Evolutionary conservation across 2,888 invertebrate species (phyloP).

Genomic region (Euplagia quadripunctaria): DNA sequence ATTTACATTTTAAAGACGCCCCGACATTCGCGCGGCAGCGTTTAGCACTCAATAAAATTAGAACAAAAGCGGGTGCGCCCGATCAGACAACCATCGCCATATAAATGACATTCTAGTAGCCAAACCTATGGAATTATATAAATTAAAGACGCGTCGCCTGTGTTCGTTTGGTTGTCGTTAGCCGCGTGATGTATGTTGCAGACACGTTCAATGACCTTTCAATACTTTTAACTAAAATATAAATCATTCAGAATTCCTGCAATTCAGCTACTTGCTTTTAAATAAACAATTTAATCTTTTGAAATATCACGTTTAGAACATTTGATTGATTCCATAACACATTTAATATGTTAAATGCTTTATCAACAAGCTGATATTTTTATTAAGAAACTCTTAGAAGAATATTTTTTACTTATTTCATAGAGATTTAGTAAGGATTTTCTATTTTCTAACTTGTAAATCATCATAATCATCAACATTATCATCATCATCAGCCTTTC

Average conservation of each 20-base stretch:
- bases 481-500: no score
- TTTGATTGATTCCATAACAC: neutral
- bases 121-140: slow-evolving; percentile 45
- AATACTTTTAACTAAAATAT: neutral
- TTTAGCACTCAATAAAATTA: slow-evolving; percentile 76
- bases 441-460: no score
- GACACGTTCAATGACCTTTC: slow-evolving; percentile 3
- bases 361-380: neutral
- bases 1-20: slow-evolving; percentile 75
- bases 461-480: no score
- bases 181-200: neutral
- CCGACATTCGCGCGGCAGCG: slow-evolving; percentile 57
- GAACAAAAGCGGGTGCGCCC: slow-evolving; percentile 67
- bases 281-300: neutral
- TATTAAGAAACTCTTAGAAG: neutral
- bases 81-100: slow-evolving; percentile 54
- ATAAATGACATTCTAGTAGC: slow-evolving; percentile 45
- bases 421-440: no score
- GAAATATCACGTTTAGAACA: neutral
- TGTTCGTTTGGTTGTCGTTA: slow-evolving; percentile 1
- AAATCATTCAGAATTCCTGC: neutral
- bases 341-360: neutral
- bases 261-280: neutral
- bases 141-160: slow-evolving; percentile 31
- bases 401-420: neutral